phyloP scores from a whole-genome alignment of 2,888 invertebrate genomes.

The Mythimna loreyi region DNA sequence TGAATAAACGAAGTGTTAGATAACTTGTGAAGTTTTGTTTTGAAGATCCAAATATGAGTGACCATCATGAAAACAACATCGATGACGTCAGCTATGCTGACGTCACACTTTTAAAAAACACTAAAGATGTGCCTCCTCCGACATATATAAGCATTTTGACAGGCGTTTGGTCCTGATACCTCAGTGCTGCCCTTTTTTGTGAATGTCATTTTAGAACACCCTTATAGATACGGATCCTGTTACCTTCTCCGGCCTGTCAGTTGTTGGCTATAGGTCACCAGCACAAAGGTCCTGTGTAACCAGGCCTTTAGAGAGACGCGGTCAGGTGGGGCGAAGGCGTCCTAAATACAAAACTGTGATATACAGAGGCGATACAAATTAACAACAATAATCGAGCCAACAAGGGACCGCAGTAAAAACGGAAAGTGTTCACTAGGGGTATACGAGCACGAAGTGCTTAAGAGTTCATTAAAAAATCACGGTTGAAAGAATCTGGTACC shows the following conservation, averaged over 20 bases:
- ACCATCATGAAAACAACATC: too few species aligned
- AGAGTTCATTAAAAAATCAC: constrained; percentile 9
- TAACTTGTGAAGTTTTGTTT: too few species aligned
- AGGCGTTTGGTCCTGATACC: too few species aligned
- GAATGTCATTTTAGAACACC: too few species aligned
- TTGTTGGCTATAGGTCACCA: neutral
- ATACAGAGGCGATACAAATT: constrained; percentile 78
- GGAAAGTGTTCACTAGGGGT: constrained; percentile 69
- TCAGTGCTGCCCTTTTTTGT: too few species aligned
- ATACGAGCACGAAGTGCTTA: constrained; percentile 46
- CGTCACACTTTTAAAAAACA: too few species aligned
- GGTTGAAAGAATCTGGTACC: neutral
- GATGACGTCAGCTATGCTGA: too few species aligned
- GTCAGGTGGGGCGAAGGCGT: constrained; percentile 43
- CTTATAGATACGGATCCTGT: too few species aligned
- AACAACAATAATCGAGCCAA: constrained; percentile 79
- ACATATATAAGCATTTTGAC: neutral
- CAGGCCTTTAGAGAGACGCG: constrained; percentile 35
- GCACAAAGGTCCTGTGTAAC: constrained; percentile 4
- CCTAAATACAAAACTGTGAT: constrained; percentile 67
- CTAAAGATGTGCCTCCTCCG: too few species aligned
- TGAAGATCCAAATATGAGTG: too few species aligned
- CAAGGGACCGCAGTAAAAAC: constrained; percentile 71
- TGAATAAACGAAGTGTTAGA: too few species aligned
- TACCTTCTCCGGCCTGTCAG: neutral